phyloP scores from a whole-genome alignment of 2,113 vertebrate species.

The Physeter macrocephalus region DNA sequence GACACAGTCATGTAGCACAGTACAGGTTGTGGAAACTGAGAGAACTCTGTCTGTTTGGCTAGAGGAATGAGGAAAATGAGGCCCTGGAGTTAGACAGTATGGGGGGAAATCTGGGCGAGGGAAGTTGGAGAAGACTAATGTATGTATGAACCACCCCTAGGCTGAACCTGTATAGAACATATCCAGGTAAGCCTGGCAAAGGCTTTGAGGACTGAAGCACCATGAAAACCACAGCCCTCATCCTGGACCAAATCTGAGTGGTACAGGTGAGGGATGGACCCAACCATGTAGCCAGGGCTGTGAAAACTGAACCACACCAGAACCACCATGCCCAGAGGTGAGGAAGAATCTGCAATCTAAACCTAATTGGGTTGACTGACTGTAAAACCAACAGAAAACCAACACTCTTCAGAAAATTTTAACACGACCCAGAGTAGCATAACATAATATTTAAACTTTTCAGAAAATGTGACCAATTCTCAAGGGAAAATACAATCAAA shows the following conservation, averaged over 20 bases:
- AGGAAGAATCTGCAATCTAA: not conserved
- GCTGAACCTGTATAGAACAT: not conserved
- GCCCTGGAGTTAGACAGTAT: accelerated
- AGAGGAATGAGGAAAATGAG: not conserved
- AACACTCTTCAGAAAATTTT: not conserved
- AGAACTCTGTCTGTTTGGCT: not conserved
- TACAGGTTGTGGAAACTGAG: not conserved
- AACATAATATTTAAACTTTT: not conserved
- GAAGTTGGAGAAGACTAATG: not conserved
- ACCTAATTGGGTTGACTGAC: too few relatives aligned
- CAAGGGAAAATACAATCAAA: not conserved
- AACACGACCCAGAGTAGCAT: not conserved
- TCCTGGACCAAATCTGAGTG: not conserved
- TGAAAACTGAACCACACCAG: not conserved
- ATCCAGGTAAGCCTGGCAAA: not conserved
- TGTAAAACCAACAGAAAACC: not conserved
- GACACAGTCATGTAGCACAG: not conserved
- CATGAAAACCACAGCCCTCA: not conserved
- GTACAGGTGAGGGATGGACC: accelerated
- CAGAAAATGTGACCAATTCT: not conserved
- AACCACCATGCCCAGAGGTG: not conserved
- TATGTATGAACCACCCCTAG: accelerated
- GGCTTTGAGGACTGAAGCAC: not conserved
- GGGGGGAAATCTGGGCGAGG: accelerated
- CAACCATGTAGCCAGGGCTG: accelerated